phyloP scores from a whole-genome alignment of 2,797 vertebrate genomes.

The Synaphobranchus kaupii region DNA sequence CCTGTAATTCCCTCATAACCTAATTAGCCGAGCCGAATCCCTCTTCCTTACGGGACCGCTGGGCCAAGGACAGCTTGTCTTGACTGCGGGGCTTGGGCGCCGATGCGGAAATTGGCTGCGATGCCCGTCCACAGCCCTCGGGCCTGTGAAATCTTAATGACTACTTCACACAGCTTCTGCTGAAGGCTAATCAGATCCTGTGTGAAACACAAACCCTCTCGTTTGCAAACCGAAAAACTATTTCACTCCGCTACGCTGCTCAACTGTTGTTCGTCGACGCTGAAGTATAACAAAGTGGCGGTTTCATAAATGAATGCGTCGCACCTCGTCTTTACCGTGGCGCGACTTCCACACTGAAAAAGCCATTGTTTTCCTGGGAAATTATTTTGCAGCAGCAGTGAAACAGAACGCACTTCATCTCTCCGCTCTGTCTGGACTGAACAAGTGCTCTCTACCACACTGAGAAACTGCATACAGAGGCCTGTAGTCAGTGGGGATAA shows the following conservation, averaged over 20 bases:
- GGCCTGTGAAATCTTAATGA: slow-evolving; percentile 54
- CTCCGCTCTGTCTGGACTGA: background rate
- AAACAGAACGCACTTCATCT: background rate
- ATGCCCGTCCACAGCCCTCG: slow-evolving; percentile 33
- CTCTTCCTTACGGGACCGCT: background rate
- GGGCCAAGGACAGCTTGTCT: slow-evolving; percentile 48
- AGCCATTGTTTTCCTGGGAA: background rate
- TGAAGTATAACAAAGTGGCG: background rate
- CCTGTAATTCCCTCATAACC: slow-evolving; percentile 31
- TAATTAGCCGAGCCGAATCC: slow-evolving; percentile 23
- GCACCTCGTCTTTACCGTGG: background rate
- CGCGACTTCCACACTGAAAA: background rate
- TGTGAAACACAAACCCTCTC: background rate
- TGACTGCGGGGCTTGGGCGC: slow-evolving; percentile 40
- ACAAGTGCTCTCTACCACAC: background rate
- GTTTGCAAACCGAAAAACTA: background rate
- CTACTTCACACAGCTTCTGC: background rate
- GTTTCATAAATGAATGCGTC: background rate
- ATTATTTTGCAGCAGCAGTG: background rate
- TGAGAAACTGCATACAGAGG: background rate
- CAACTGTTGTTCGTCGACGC: background rate
- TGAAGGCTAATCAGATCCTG: background rate
- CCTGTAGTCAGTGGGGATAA: background rate
- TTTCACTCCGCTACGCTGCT: no score
- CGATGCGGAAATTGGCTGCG: slow-evolving; percentile 40